Conservation (phyloP, 2,888 invertebrate genomes). For the Amitus sp. region DNA sequence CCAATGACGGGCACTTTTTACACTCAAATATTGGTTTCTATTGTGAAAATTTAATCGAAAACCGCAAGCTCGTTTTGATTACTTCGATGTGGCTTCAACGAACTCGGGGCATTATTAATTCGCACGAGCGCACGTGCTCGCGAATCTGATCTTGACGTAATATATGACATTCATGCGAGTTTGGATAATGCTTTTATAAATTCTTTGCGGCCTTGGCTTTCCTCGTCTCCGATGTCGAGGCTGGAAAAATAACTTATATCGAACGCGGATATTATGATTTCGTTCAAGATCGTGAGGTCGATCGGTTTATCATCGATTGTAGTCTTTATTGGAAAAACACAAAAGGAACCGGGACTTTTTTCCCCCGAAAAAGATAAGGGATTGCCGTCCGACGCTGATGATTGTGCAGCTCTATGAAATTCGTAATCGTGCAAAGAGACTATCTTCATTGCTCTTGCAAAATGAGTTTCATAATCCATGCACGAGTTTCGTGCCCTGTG, state of each 20-base stretch:
- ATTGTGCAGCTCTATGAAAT: too few relatives aligned
- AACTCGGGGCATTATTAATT: constrained; percentile 2
- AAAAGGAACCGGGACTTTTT: neutral
- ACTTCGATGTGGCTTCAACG: neutral
- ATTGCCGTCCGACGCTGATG: too few relatives aligned
- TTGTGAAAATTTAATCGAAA: too few relatives aligned
- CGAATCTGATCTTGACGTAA: constrained; percentile 18
- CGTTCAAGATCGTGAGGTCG: constrained; percentile 30
- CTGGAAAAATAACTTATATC: constrained; percentile 33
- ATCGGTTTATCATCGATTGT: constrained; percentile 22
- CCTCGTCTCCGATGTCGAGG: constrained; percentile 35
- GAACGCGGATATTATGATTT: constrained; percentile 36
- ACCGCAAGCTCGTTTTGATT: too few relatives aligned
- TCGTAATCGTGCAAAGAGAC: too few relatives aligned
- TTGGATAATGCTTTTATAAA: constrained; percentile 28
- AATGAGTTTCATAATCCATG: too few relatives aligned
- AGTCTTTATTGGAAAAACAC: constrained; percentile 1
- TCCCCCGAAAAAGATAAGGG: too few relatives aligned
- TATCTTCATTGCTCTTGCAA: too few relatives aligned
- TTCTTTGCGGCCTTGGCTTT: constrained; percentile 19
- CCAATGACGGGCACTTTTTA: too few relatives aligned
- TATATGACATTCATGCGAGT: constrained; percentile 23
- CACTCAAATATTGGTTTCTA: too few relatives aligned
- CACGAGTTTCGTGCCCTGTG: too few relatives aligned
- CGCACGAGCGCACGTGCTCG: neutral